A percentile compares a stretch with the other conserved stretches of the same genome.
phyloP scores from a whole-genome alignment of 2,113 vertebrate genomes.

The Epinephelus moara region DNA sequence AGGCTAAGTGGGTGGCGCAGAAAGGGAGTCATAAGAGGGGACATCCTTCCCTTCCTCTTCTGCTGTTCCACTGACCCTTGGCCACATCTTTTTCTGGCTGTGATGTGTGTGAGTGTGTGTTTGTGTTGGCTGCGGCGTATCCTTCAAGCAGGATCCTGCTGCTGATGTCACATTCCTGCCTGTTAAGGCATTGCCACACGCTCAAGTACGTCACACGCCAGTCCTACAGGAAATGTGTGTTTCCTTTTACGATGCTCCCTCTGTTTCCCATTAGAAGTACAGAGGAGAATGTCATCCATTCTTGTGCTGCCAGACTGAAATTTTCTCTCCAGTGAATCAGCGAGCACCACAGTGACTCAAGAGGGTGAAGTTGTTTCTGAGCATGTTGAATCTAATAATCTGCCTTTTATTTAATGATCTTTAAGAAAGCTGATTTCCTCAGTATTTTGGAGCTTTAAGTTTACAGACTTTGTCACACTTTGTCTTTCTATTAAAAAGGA shows the following conservation, averaged over 20 bases:
- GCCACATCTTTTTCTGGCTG: slow-evolving; percentile 49
- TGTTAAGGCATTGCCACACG: slow-evolving; percentile 51
- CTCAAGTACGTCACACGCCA: slow-evolving; percentile 59
- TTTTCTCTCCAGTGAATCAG: slow-evolving; percentile 44
- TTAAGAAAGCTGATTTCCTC: neutral
- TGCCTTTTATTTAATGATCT: neutral
- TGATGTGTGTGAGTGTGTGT: slow-evolving; percentile 41
- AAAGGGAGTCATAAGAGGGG: slow-evolving; percentile 36
- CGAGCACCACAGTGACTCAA: neutral
- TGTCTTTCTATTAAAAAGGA: neutral
- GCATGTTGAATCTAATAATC: neutral
- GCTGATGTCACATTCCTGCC: slow-evolving; percentile 71
- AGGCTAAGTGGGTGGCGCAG: slow-evolving; percentile 49
- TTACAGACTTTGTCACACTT: neutral
- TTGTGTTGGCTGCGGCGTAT: slow-evolving; percentile 29
- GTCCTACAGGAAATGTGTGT: slow-evolving; percentile 75
- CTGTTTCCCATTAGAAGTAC: slow-evolving; percentile 74
- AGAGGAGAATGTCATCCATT: slow-evolving; percentile 57
- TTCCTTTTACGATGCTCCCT: slow-evolving; percentile 70
- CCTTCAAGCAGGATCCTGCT: slow-evolving; percentile 44
- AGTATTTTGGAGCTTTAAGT: neutral
- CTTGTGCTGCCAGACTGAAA: slow-evolving; percentile 19
- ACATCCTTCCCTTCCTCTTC: slow-evolving; percentile 51
- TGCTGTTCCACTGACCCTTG: slow-evolving; percentile 41
- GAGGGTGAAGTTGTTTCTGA: neutral